phyloP scores from a whole-genome alignment of 53 echinoderm and acorn worm species.

The Holothuria leucospilota region DNA sequence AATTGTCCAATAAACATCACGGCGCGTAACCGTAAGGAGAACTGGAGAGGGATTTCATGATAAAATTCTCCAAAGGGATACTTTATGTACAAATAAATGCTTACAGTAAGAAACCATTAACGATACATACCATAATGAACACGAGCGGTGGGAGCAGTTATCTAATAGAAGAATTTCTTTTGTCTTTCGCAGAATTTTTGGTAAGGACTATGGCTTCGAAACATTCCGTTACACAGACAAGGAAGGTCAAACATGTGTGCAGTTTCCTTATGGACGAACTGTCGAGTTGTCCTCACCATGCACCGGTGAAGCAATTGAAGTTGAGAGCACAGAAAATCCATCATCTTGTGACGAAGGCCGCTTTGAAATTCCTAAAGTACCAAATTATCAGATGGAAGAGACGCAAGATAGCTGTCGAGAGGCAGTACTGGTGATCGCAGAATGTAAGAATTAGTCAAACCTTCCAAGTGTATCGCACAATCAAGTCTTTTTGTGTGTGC shows the following conservation, averaged over 20 bases:
- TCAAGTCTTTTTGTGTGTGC: too few relatives aligned
- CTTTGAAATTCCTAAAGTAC: conserved; percentile 18
- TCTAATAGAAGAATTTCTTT: too few relatives aligned
- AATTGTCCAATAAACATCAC: too few relatives aligned
- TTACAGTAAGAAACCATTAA: too few relatives aligned
- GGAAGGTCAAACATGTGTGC: conserved; percentile 64
- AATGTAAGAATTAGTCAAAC: background rate
- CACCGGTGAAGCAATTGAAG: background rate
- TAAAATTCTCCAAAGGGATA: too few relatives aligned
- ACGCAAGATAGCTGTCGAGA: conserved; percentile 10
- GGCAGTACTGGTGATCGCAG: conserved; percentile 3
- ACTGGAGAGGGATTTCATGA: too few relatives aligned
- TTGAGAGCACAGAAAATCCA: conserved; percentile 24
- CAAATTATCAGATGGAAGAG: background rate
- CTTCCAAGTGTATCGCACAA: background rate
- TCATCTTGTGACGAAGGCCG: conserved; percentile 12
- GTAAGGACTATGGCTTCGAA: conserved; percentile 77
- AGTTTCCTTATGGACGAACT: conserved; percentile 46
- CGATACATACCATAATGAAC: too few relatives aligned
- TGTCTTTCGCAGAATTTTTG: conserved; percentile 57
- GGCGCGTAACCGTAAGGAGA: too few relatives aligned
- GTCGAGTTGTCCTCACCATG: conserved; percentile 27
- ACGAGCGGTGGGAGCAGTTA: too few relatives aligned
- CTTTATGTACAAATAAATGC: too few relatives aligned
- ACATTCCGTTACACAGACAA: conserved; percentile 66